Base-by-base conservation (phyloP, 1,140 invertebrate species). In the Kradibia gibbosae region DNA sequence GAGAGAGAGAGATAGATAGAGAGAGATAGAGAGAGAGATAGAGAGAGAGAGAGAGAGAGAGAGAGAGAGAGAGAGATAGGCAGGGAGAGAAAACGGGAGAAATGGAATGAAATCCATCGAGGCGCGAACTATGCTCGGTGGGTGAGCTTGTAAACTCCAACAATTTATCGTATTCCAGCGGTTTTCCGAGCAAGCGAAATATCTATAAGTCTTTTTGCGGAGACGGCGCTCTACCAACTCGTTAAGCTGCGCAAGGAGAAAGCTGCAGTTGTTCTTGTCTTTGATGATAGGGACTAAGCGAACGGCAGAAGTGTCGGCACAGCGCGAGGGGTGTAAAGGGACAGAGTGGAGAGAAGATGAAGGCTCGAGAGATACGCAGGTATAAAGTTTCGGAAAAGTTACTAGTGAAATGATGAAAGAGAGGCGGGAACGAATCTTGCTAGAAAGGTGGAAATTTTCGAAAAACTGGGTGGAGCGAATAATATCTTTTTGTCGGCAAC, bases 121-220 rank as follows among this genome's bases (percentile, higher is more conserved):
- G 79, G 79, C 71, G 79, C 79, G 79, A 80, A 80, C 71, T 80
- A 71, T 74, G 39, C 70, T 11, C 65, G 39, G n/a, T 7, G 25
- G 34, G 48, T 42, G 70, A 55, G 79, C 76, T 78, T 78, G 76
- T 78, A 67, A 80, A 80, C 71, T 80, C 71, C 17, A 50, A 53
- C 72, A 81, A 81, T 81, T 81, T 81, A 81, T 81, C 79, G 79
- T 75, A 76, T 81, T 81, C 72, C 71, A 62, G 72, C 62, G 79
- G 72, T 81, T 81, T 81, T 81, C 78, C 78, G 72, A 50, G 42
- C 45, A 42, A 57, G 25, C 7, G 39, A 67, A 34, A 67, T 81
- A 72, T 67, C 55, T 81, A 70, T 76, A 76, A 48, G 45, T 76
- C 72, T 70, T 55, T 48, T 74, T 57, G 53, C 70, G 76, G 77